phyloP scores from a whole-genome alignment of 2,797 vertebrate species.

The Cynodonichthys magdalenae region DNA sequence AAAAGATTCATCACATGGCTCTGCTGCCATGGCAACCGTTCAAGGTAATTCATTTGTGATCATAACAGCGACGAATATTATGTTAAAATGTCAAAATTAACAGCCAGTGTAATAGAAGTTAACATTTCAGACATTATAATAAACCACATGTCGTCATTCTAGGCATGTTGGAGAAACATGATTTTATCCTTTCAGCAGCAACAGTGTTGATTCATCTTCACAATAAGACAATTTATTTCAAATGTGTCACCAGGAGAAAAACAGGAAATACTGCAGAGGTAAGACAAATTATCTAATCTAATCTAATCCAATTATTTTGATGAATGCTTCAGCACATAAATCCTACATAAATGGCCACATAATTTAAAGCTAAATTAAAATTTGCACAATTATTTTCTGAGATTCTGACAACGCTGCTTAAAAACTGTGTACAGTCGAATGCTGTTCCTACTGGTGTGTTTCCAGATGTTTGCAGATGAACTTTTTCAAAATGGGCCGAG shows the following conservation, averaged over 20 bases:
- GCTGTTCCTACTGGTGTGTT: background rate
- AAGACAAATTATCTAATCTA: background rate
- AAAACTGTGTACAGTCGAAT: background rate
- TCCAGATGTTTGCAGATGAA: background rate
- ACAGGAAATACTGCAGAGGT: background rate
- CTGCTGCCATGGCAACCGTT: background rate
- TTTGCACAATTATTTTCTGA: background rate
- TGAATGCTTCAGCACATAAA: background rate
- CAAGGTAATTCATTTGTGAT: background rate
- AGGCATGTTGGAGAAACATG: background rate
- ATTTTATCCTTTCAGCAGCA: background rate
- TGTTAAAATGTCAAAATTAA: background rate
- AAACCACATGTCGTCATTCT: background rate
- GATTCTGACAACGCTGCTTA: background rate
- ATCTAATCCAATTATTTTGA: background rate
- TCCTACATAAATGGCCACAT: background rate
- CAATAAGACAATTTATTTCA: background rate
- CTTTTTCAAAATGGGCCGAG: constrained; percentile 13
- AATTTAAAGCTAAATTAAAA: background rate
- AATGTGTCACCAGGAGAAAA: background rate
- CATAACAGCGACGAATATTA: constrained; percentile 1
- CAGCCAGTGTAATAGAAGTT: too few species aligned
- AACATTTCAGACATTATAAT: background rate
- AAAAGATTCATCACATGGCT: background rate
- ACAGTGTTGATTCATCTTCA: background rate